Evolutionary conservation across 2,113 vertebrate genomes (phyloP), one percentile per base, ranked within the genome.

Genomic region (Notiomystis cincta): DNA sequence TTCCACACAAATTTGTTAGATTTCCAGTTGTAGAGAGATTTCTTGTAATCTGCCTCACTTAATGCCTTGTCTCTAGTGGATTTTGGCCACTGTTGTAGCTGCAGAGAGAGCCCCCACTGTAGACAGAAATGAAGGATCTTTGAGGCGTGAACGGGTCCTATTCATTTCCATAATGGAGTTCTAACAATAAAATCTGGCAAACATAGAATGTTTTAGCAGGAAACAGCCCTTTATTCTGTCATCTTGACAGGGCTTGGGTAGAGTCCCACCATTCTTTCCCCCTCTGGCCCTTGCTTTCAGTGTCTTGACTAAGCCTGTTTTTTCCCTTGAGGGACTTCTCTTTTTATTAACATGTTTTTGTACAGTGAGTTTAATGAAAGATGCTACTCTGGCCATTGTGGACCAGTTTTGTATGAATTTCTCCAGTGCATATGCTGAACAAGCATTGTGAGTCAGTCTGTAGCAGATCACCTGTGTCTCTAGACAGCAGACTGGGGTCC

Each of bases 201-300:
- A 66, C 15, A 7, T 20, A 61, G 89, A 35, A 61, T 79, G 45
- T 90, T 93, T 87, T 94, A 94, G 87, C 75, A 93, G 93, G 84
- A 96, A 91, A 70, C 84, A 82, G 73, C 57, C 58, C 75, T 93
- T 95, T 69, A 72, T 97, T 96, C 89, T 82, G 70, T 78, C 37
- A 1, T 96, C 82, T 94, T 95, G 95, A 78, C 93, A 93, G 89
- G 66, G 7, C 61, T 96, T 97, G 96, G 94, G 78, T 94, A 80
- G 91, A 93, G 62, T 96, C 95, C 96, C 87, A 90, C 85, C 50
- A 96, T 96, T 96, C 93, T 95, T 96, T 95, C 47, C 13, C 62
- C 30, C 19, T 61, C 62, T 85, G 50, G 66, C 58, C 30, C 50
- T 85, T 76, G 78, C 83, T 88, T 94, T 90, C 54, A 75, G 82